A percentile compares a stretch with the other conserved stretches of the same genome.
phyloP scores from a whole-genome alignment of 2,797 vertebrate species.

The Gouania willdenowi region DNA sequence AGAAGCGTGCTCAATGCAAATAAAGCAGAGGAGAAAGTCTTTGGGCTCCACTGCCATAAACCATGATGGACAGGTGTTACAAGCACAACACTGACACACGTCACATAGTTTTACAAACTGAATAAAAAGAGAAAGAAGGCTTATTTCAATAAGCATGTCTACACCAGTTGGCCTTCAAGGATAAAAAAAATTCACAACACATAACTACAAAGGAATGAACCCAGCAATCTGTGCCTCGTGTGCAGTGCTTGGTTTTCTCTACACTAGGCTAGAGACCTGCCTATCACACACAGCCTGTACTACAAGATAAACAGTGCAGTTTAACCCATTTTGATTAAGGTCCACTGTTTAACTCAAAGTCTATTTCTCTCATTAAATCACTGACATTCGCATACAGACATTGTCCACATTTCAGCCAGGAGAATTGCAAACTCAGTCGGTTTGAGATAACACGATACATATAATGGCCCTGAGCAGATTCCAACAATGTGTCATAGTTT shows the following conservation, averaged over 20 bases:
- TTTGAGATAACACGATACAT: neutral
- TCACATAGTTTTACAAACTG: constrained; percentile 1
- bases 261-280: neutral
- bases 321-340: neutral
- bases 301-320: neutral
- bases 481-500: neutral
- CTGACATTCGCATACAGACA: neutral
- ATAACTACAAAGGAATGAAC: constrained; percentile 3
- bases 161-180: neutral
- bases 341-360: neutral
- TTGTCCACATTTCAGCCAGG: neutral
- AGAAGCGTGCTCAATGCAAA: too few species aligned
- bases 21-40: too few species aligned
- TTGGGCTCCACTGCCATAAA: too few species aligned
- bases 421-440: neutral
- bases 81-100: constrained; percentile 10
- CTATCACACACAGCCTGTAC: neutral
- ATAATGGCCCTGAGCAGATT: neutral
- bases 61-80: constrained; percentile 12
- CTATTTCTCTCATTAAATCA: neutral
- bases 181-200: constrained; percentile 16
- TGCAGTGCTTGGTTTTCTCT: neutral
- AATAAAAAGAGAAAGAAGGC: neutral
- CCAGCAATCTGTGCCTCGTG: neutral
- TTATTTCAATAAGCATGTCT: neutral